Evolutionary conservation across 2,113 vertebrate genomes (phyloP), one percentile per base, ranked within the genome.

Genomic region (Eulemur rufifrons): DNA sequence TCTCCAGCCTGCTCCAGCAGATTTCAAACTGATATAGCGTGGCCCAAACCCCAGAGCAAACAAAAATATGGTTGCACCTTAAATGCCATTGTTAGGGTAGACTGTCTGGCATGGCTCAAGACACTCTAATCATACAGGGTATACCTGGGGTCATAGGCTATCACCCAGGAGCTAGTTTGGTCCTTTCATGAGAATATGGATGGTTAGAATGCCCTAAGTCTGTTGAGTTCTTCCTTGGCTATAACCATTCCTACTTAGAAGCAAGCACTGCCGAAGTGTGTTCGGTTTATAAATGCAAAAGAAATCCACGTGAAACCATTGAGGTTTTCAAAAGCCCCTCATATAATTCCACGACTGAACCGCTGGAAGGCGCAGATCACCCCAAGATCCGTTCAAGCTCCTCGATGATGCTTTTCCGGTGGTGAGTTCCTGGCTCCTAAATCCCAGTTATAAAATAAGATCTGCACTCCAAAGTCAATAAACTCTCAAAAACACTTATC

Each of bases 401-500:
- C 29, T 76, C 83, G 56, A 3, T n/a, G 0, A 3, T 34, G 0
- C n/a, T 76, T 95, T 89, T 39, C 78, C 18, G 5, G 17, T 64
- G 34, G 17, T 64, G 34, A 90, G 2, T 0, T 95, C 34, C 87
- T 52, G 59, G 1, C 8, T 87, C 95, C 77, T 90, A 12, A 37
- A 76, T 90, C 37, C 13, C 86, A 37, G 10, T 50, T 29, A 34
- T 27, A 96, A 97, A 94, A 86, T 83, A 94, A 56, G 83, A 96
- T n/a, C 18, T 54, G 81, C 81, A 29, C 8, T 94, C 15, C 56
- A 86, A 97, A 97, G n/a, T 64, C 85, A 96, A 90, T 89, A 34
- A 71, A 66, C 95, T 29, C 93, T 29, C 52, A 89, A 93, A 98
- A 96, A n/a, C 34, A 37, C 84, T 97, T 87, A 20, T 77, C 27